A percentile compares a stretch with the other conserved stretches of the same genome.
Conservation (phyloP, 1,140 invertebrate species). For the Sycobia sp. region DNA sequence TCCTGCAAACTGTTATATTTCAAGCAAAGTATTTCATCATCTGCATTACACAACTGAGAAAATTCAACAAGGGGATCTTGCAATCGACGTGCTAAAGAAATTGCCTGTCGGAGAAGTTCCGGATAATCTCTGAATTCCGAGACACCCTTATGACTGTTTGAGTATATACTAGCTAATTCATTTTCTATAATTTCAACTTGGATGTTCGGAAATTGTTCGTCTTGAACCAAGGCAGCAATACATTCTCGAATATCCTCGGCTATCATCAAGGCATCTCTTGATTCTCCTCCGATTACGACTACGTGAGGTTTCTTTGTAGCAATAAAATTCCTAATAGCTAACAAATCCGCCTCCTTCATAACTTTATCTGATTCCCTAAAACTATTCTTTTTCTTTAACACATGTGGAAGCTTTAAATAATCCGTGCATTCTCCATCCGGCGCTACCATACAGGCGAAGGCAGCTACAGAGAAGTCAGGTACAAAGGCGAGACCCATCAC, state of each 20-base stretch:
- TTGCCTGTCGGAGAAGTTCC: conserved; percentile 82
- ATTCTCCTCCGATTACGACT: conserved; percentile 88
- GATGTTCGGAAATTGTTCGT: conserved; percentile 87
- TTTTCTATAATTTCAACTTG: conserved; percentile 92
- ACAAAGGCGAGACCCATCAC: conserved; percentile 89
- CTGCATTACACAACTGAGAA: conserved; percentile 90
- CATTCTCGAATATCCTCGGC: conserved; percentile 83
- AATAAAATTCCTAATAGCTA: conserved; percentile 85
- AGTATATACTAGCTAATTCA: conserved; percentile 87
- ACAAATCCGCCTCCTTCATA: conserved; percentile 81
- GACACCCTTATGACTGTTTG: conserved; percentile 86
- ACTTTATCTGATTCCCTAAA: conserved; percentile 74
- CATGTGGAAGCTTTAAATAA: conserved; percentile 82
- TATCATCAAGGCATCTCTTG: conserved; percentile 84
- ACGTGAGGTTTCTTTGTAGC: conserved; percentile 91
- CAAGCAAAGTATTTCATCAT: conserved; percentile 95
- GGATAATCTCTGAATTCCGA: conserved; percentile 93
- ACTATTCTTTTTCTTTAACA: conserved; percentile 82
- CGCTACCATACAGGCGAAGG: conserved; percentile 86
- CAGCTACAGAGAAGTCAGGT: conserved; percentile 82
- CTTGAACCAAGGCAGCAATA: conserved; percentile 75
- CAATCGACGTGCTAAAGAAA: conserved; percentile 88
- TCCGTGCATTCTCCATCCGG: conserved; percentile 92
- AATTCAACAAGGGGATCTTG: conserved; percentile 97
- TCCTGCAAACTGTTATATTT: conserved; percentile 81